These are phyloP conservation scores for Cinclus mexicanus DNA, from an alignment of 2,113 vertebrate species.

Conservation along the genomic window DNA sequence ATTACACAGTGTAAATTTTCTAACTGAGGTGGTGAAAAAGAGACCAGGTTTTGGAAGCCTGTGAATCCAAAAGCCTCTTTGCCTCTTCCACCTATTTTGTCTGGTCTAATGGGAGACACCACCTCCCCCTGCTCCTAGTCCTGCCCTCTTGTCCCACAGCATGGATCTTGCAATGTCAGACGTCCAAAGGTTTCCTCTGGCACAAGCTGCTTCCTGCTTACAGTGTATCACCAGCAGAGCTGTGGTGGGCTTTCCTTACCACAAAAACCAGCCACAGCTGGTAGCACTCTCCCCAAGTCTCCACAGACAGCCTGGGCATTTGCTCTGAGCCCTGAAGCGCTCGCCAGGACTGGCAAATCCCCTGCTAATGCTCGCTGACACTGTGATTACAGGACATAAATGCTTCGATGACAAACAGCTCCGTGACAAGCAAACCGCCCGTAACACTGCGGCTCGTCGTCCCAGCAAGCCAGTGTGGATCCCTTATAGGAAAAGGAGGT, in stretches of 20 bases:
- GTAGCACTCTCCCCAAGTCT: not conserved
- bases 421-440: constrained; percentile 89
- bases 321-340: not conserved
- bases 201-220: rapidly evolving
- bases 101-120: not conserved
- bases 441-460: constrained; percentile 91
- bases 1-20: not conserved
- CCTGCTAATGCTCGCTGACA: not conserved
- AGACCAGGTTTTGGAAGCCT: not conserved
- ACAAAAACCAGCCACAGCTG: not conserved
- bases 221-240: rapidly evolving
- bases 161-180: not conserved
- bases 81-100: not conserved
- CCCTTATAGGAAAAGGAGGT: constrained; percentile 93
- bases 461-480: constrained; percentile 91
- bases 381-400: constrained; percentile 86
- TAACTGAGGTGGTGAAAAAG: not conserved
- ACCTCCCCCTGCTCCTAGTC: not conserved
- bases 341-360: not conserved
- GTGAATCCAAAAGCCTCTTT: not conserved
- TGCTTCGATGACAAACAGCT: constrained; percentile 90
- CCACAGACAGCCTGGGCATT: not conserved
- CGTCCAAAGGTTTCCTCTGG: not conserved
- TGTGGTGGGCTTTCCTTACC: not conserved
- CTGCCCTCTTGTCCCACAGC: not conserved